These are phyloP conservation scores for Petrophora chlorosata DNA, from an alignment of 2,888 invertebrate genomes.

Conservation along the genomic window DNA sequence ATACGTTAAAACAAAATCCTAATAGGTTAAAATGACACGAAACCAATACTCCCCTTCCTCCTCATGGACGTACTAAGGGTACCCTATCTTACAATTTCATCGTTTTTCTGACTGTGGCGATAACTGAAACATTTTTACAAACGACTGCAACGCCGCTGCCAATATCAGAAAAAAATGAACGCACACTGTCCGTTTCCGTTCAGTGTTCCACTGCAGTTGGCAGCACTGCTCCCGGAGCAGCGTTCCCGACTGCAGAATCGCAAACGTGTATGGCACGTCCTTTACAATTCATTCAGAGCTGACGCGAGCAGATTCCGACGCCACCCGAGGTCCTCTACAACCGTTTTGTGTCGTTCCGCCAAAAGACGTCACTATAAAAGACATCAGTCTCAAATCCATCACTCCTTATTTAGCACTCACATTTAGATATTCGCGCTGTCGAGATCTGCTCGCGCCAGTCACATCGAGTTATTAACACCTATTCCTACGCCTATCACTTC, in stretches of 20 bases:
- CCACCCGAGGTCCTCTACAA: neutral
- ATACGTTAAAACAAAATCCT: slow-evolving; percentile 33
- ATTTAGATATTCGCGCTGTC: neutral
- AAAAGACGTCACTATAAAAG: slow-evolving; percentile 29
- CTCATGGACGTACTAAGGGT: slow-evolving; percentile 34
- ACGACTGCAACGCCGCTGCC: slow-evolving; percentile 21
- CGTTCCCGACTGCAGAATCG: slow-evolving; percentile 19
- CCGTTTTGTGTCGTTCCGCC: slow-evolving; percentile 10
- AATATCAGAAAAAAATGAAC: slow-evolving; percentile 27
- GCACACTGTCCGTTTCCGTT: slow-evolving; percentile 21
- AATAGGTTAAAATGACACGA: slow-evolving; percentile 35
- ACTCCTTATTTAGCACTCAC: slow-evolving; percentile 11
- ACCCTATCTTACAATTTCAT: slow-evolving; percentile 29
- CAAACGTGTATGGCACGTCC: slow-evolving; percentile 61
- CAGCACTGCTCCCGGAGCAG: slow-evolving; percentile 6
- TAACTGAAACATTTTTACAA: slow-evolving; percentile 14
- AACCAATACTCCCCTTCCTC: slow-evolving; percentile 28
- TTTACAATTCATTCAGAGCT: slow-evolving; percentile 39
- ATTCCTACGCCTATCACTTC: slow-evolving; percentile 57
- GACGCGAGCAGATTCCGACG: slow-evolving; percentile 24
- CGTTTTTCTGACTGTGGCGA: slow-evolving; percentile 27
- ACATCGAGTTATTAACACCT: slow-evolving; percentile 43
- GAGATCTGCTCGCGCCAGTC: slow-evolving; percentile 30
- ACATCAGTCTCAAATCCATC: slow-evolving; percentile 27
- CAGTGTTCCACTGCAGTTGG: slow-evolving; percentile 16